Base-by-base conservation (phyloP, 2,797 vertebrate species). In the Arvicola amphibius region DNA sequence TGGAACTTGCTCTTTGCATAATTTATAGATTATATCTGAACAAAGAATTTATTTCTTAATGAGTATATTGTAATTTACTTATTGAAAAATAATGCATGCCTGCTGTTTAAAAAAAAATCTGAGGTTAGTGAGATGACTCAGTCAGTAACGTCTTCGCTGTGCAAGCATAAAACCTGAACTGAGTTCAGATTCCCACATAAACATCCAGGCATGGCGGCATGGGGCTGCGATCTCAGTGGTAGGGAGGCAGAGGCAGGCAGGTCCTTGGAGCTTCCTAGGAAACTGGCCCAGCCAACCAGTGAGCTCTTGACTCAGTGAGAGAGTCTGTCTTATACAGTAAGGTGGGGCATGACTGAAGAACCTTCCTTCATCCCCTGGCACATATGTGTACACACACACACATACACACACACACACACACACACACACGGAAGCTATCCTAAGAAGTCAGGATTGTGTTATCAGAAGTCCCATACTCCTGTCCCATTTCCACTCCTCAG, bases 11-110 rank as follows among this genome's bases (percentile, higher is more conserved):
- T 88, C 67, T 95, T 80, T 80, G 14, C 65, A 85, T 90, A 84
- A 43, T 94, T 67, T 81, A 48, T 21, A 87, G 19, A 74, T 92
- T 88, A 53, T 74, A 37, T 86, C 61, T 67, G 61, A 85, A 84
- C 6, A 48, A 46, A 67, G 11, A 67, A 5, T 67, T 32, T 48
- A 25, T n/a, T 85, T 88, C 71, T 90, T 96, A 91, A 86, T 89
- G 37, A 27, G 25, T 73, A n/a, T 16, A 79, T 94, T 40, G 17
- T 94, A 53, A 84, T 92, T 90, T 92, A 90, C 65, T 88, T 88
- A 88, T 87, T 85, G 63, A 85, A 85, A 94, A 83, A 25, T 65
- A 94, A 51, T 86, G 17, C 32, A n/a, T 65, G 23, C 78, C 59
- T 97, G 4, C 80, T 91, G 5, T 71, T 91, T n/a, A 21, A 51